phyloP scores from a whole-genome alignment of 2,888 invertebrate genomes.

The Brachyopa scutellaris region DNA sequence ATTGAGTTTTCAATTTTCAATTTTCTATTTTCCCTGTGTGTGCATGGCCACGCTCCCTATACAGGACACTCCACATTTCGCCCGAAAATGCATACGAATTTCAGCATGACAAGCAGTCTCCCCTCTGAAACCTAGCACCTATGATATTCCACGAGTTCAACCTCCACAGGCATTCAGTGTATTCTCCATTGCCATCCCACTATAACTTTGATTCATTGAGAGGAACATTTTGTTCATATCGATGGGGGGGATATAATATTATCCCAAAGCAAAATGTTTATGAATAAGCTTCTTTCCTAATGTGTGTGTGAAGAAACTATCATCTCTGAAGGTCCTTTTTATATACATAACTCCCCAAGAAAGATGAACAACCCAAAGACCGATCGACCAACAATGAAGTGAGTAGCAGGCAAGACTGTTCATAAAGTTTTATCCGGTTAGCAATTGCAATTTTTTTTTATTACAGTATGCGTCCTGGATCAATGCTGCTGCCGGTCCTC shows the following conservation, averaged over 20 bases:
- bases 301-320: neutral
- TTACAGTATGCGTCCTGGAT: slow-evolving; percentile 24
- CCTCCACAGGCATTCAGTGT: neutral
- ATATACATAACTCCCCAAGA: neutral
- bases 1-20: slow-evolving; percentile 26
- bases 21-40: slow-evolving; percentile 8
- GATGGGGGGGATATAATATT: neutral
- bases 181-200: neutral
- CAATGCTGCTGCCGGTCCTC: slow-evolving; percentile 27
- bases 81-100: neutral
- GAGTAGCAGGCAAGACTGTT: slow-evolving; percentile 31
- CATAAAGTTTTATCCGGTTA: slow-evolving; percentile 50
- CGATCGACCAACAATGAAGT: neutral
- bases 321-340: neutral
- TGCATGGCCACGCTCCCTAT: neutral
- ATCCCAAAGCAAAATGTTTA: slow-evolving; percentile 32
- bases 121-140: neutral
- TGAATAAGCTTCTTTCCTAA: slow-evolving; percentile 36
- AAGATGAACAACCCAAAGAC: neutral
- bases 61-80: neutral
- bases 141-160: neutral
- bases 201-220: slow-evolving; percentile 1
- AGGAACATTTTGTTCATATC: slow-evolving; percentile 1
- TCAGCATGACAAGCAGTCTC: neutral
- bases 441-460: slow-evolving; percentile 57